Evolutionary conservation across 2,797 vertebrate species (phyloP), one percentile per base, ranked within the genome.

Genomic region (Chaetodon trifasciatus): DNA sequence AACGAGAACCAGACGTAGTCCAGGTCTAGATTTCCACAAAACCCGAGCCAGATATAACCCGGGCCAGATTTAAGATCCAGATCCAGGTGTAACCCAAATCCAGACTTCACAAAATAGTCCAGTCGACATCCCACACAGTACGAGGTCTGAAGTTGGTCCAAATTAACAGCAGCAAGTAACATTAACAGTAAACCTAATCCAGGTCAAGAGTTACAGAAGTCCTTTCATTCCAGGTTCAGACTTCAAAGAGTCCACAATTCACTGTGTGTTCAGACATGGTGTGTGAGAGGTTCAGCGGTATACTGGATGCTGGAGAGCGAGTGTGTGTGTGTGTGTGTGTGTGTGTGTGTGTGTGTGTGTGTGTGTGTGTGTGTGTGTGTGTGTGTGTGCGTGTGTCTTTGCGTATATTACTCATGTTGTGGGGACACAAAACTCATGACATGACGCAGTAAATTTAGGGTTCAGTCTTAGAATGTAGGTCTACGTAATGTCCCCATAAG

Each of bases 351-450:
- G 56, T 55, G 78, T 37, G 49, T 53, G 65, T 69, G 53, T 71
- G 57, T 53, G 37, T 52, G 55, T 32, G 55, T 75, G 57, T 62
- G 56, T 53, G 53, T 50, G 64, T 53, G 60, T 62, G 56, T 66
- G 79, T 65, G 52, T 56, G 55, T 61, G 79, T 49, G 50, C 49
- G 75, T 64, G 66, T 71, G 56, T 62, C 70, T 79, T 71, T 96
- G 96, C 28, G 4, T 32, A 3, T 32, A 32, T 32, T 32, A 32
- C 28, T 32, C 28, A 32, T 32, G 28, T 4, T 32, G 28, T 32
- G 28, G 28, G 28, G 28, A 32, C 4, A 32, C 28, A 32, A 4
- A 32, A 3, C 28, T 32, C 28, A 32, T 32, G 28, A 32, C 28
- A 4, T 32, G 28, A 32, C 28, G 4, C 28, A 32, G 28, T 32